phyloP scores from a whole-genome alignment of 2,888 invertebrate genomes.

The Caenorhabditis angaria region DNA sequence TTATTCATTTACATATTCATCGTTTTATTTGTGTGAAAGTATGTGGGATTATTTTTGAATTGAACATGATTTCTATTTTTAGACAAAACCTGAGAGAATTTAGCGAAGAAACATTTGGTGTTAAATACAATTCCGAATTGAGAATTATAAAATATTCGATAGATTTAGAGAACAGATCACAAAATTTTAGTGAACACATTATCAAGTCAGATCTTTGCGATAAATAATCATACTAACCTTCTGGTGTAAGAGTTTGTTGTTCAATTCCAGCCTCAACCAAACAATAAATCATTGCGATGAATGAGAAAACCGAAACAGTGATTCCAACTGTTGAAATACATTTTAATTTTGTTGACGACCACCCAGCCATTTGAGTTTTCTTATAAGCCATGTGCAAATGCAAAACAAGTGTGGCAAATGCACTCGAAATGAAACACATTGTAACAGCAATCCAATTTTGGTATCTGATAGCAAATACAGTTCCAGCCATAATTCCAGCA shows the following conservation, averaged over 20 bases:
- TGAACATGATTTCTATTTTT: too few relatives aligned
- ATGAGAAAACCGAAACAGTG: constrained; percentile 46
- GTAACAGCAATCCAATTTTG: constrained; percentile 65
- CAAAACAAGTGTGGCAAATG: constrained; percentile 61
- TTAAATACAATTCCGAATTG: too few relatives aligned
- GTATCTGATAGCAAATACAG: constrained; percentile 60
- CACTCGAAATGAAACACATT: constrained; percentile 62
- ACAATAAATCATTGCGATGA: constrained; percentile 62
- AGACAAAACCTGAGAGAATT: too few relatives aligned
- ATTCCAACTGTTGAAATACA: constrained; percentile 52
- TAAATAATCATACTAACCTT: constrained; percentile 21
- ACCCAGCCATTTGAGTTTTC: constrained; percentile 60
- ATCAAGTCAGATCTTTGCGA: background rate
- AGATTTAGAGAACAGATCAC: too few relatives aligned
- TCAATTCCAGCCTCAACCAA: constrained; percentile 60
- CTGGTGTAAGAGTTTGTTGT: constrained; percentile 55
- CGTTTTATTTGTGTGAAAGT: too few relatives aligned
- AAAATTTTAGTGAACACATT: too few relatives aligned
- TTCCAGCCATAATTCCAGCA: constrained; percentile 67
- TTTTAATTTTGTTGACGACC: constrained; percentile 50
- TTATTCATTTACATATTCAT: too few relatives aligned
- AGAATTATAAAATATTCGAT: too few relatives aligned
- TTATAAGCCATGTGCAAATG: constrained; percentile 66
- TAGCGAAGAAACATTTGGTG: too few relatives aligned
- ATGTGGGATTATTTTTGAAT: too few relatives aligned